A percentile compares a stretch with the other conserved stretches of the same genome.
Conservation (phyloP, 2,797 vertebrate species). For the Schizopygopsis pylzovi region DNA sequence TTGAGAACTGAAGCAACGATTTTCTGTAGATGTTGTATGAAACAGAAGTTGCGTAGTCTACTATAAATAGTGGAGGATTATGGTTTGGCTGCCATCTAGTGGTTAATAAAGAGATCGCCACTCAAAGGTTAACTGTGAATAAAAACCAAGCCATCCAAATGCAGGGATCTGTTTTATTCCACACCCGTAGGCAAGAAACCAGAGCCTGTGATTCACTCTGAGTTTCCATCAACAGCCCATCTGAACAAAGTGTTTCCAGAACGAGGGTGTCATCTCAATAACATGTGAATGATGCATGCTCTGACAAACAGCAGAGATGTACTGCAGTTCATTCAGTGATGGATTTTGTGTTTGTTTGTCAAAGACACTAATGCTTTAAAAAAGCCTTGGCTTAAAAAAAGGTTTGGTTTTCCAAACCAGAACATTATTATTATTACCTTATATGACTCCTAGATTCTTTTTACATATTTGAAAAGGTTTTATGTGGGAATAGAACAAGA, state of each 20-base stretch:
- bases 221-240: background rate
- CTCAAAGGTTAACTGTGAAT: background rate
- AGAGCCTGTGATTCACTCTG: background rate
- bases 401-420: background rate
- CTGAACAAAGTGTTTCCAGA: background rate
- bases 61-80: background rate
- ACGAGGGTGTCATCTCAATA: background rate
- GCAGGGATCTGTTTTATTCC: background rate
- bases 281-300: background rate
- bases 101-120: conserved; percentile 34
- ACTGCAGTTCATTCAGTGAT: background rate
- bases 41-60: background rate
- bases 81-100: conserved; percentile 59
- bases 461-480: background rate
- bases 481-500: background rate
- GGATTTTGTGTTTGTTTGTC: background rate
- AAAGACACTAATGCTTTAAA: background rate
- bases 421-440: background rate
- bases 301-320: background rate
- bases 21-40: background rate
- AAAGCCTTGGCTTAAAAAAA: background rate
- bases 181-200: background rate
- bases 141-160: background rate
- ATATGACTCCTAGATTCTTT: background rate
- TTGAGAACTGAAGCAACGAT: background rate